phyloP scores from a whole-genome alignment of 2,888 invertebrate species.

The Esperia sulphurella region DNA sequence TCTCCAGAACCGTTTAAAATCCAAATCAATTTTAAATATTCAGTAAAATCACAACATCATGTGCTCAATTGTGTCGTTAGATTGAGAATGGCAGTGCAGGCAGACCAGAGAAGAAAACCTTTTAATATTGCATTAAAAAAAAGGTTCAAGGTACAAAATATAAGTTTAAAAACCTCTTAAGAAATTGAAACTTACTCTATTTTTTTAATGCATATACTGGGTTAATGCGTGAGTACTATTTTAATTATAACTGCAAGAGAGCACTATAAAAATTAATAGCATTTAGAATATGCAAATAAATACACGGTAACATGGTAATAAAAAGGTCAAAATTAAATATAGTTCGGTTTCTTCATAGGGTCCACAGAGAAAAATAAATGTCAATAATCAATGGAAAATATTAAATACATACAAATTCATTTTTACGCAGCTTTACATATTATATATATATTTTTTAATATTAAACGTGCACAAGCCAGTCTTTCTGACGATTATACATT shows the following conservation, averaged over 20 bases:
- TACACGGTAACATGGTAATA: too few species aligned
- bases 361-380: slow-evolving; percentile 6
- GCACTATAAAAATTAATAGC: too few species aligned
- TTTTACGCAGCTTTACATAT: slow-evolving; percentile 4
- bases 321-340: too few species aligned
- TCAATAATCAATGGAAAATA: neutral
- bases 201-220: too few species aligned
- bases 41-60: slow-evolving; percentile 4
- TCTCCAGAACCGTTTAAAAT: neutral
- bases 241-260: too few species aligned
- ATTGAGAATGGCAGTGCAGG: slow-evolving; percentile 18
- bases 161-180: too few species aligned
- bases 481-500: slow-evolving; percentile 27
- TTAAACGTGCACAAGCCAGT: slow-evolving; percentile 19
- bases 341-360: neutral
- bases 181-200: too few species aligned
- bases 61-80: slow-evolving; percentile 21
- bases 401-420: neutral
- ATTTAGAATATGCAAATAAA: too few species aligned
- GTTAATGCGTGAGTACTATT: too few species aligned
- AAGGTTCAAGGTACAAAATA: too few species aligned
- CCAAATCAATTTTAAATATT: neutral
- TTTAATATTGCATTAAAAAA: neutral
- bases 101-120: slow-evolving; percentile 5
- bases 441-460: neutral